Evolutionary conservation across 2,888 invertebrate genomes (phyloP), one percentile per base, ranked within the genome.

Genomic region (Epinotia nisella): DNA sequence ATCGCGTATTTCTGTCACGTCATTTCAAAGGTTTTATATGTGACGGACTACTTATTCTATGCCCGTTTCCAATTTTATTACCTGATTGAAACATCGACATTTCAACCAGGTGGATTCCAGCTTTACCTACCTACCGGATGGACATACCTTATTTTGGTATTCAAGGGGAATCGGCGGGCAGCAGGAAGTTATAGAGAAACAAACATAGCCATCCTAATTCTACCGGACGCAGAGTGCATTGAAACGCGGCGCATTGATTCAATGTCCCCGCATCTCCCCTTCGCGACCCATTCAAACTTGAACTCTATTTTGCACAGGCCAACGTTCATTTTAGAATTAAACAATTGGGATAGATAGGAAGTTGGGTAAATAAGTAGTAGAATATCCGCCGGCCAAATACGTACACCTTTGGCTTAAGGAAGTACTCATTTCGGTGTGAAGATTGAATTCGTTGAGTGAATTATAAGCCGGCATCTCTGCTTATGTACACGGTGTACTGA

Each of bases 141-240:
- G 55, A 35, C 56, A 53, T 45, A 58, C 56, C 67, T 17, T 56
- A 56, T 71, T 71, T 71, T 67, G 56, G 61, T 68, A 68, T 68
- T 67, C 71, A 61, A 45, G 55, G 67, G 35, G 55, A 56, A 56
- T 64, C 75, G 74, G 65, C 74, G 73, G 60, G 49, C 80, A 82
- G 83, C 89, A 87, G 90, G 90, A 91, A 86, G 83, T 82, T 76
- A 82, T 82, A 83, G 80, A 83, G 82, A 82, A 83, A 79, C 81
- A 78, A 83, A 84, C 62, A 62, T 87, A 88, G 87, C 86, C 85
- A 85, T 76, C 78, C 79, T 79, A 79, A 82, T 80, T 82, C 80
- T 80, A 79, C 85, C 89, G 92, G 92, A 92, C 82, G 86, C 75
- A 71, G 86, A 84, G 86, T 89, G 90, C 90, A 88, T 90, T 90